Evolutionary conservation across 2,888 invertebrate species (phyloP).

Genomic region (Stenolophus ochropezus): DNA sequence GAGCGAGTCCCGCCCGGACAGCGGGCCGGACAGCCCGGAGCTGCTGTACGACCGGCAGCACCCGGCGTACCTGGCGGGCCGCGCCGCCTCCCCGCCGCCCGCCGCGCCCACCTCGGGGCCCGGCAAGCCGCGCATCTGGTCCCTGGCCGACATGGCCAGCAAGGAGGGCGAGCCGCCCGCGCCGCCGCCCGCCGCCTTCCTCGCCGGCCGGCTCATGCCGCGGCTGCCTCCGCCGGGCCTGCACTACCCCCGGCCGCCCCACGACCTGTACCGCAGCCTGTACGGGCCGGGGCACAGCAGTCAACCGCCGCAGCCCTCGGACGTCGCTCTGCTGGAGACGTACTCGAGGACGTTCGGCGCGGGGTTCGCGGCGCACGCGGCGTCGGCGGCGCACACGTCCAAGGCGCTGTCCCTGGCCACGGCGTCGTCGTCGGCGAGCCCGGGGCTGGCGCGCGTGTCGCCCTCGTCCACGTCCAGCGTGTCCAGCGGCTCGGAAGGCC

Average conservation of each 20-base stretch:
- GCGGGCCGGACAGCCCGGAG: conserved; percentile 88
- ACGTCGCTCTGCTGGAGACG: conserved; percentile 82
- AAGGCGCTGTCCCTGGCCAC: conserved; percentile 69
- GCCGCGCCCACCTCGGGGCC: conserved; percentile 76
- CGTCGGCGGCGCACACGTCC: conserved; percentile 68
- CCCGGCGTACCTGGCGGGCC: conserved; percentile 75
- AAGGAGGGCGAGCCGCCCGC: conserved; percentile 83
- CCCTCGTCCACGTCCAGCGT: conserved; percentile 79
- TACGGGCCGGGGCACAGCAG: conserved; percentile 80
- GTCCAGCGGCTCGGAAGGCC: conserved; percentile 76
- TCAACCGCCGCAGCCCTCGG: conserved; percentile 72
- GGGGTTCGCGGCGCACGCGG: conserved; percentile 69
- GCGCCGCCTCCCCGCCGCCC: conserved; percentile 65
- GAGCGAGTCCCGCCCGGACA: conserved; percentile 89
- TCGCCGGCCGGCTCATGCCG: conserved; percentile 80
- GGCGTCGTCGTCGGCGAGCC: conserved; percentile 65
- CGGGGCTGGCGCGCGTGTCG: conserved; percentile 75
- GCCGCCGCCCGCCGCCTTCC: conserved; percentile 70
- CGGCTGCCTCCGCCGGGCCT: conserved; percentile 80
- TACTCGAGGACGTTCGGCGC: conserved; percentile 83
- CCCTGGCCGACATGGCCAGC: conserved; percentile 93
- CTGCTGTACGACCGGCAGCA: conserved; percentile 83
- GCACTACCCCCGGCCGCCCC: conserved; percentile 84
- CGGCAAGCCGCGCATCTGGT: conserved; percentile 92
- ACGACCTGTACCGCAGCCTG: conserved; percentile 86